Percentiles rank a stretch among this genome's conserved stretches.
These are phyloP conservation scores for Ibidorhyncha struthersii DNA, from an alignment of 2,113 vertebrate species.

Conservation along the genomic window DNA sequence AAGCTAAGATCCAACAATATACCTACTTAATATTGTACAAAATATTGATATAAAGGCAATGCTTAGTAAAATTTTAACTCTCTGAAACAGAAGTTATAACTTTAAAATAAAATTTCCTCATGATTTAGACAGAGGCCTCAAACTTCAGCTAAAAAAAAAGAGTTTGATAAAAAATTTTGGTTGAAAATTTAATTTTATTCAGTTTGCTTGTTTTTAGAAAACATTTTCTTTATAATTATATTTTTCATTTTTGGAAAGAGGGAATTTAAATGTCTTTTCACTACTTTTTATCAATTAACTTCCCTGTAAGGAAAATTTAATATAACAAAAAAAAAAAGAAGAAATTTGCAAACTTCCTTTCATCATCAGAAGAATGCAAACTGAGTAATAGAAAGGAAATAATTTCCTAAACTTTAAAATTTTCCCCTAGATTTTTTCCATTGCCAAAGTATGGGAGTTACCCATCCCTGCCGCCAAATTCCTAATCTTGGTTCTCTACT, in stretches of 20 bases:
- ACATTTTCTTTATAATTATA: neutral
- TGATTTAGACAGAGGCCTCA: neutral
- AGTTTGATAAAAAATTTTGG: neutral
- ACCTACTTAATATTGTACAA: neutral
- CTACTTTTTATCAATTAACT: neutral
- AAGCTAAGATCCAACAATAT: neutral
- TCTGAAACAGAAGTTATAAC: neutral
- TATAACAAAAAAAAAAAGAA: neutral
- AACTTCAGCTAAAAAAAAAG: neutral
- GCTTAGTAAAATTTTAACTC: neutral
- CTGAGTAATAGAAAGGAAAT: neutral
- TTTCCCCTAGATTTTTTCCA: neutral
- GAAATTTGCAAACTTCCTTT: neutral
- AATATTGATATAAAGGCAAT: neutral
- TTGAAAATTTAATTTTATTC: neutral
- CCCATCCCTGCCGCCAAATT: neutral
- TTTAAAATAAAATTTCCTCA: neutral
- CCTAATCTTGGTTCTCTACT: neutral
- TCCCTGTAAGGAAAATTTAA: neutral
- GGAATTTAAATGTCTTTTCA: neutral
- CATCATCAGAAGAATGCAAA: neutral
- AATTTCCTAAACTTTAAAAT: neutral
- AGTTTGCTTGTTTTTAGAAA: neutral
- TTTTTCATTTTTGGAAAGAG: neutral
- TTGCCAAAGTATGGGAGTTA: neutral